A percentile compares a stretch with the other conserved stretches of the same genome.
phyloP scores from a whole-genome alignment of 2,797 vertebrate species.

The Thripadectes ignobilis region DNA sequence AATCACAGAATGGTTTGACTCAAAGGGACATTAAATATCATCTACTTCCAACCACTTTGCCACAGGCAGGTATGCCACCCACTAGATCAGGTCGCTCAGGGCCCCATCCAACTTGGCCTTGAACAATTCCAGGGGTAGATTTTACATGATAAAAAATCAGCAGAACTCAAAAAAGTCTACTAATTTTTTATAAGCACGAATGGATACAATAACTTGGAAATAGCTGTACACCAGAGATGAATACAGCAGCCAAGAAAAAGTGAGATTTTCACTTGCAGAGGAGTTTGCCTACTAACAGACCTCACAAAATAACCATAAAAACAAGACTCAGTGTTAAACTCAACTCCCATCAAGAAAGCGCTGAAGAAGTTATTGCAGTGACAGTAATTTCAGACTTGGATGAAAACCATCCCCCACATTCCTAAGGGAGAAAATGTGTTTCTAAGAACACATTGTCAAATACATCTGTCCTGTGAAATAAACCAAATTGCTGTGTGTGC shows the following conservation, averaged over 20 bases:
- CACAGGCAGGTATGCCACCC: neutral
- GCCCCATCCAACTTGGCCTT: neutral
- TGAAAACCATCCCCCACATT: neutral
- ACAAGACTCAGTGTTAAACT: neutral
- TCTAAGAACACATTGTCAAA: constrained; percentile 24
- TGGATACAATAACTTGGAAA: neutral
- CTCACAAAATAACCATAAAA: neutral
- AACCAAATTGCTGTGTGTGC: neutral
- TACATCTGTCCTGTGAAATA: constrained; percentile 20
- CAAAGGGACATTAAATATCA: neutral
- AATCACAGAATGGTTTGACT: neutral
- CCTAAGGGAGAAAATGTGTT: neutral
- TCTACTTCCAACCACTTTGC: neutral
- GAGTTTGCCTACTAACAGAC: neutral
- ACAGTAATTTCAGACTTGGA: neutral
- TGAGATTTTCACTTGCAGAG: neutral
- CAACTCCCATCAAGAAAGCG: neutral
- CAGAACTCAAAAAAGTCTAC: neutral
- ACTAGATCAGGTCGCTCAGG: neutral
- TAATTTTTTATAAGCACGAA: neutral
- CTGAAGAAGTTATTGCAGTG: neutral
- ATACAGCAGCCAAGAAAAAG: neutral
- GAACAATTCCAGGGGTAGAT: neutral
- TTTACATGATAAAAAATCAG: neutral
- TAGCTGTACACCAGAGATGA: neutral